These are phyloP conservation scores for Plodia interpunctella DNA, from an alignment of 1,140 invertebrate species.

Conservation along the genomic window DNA sequence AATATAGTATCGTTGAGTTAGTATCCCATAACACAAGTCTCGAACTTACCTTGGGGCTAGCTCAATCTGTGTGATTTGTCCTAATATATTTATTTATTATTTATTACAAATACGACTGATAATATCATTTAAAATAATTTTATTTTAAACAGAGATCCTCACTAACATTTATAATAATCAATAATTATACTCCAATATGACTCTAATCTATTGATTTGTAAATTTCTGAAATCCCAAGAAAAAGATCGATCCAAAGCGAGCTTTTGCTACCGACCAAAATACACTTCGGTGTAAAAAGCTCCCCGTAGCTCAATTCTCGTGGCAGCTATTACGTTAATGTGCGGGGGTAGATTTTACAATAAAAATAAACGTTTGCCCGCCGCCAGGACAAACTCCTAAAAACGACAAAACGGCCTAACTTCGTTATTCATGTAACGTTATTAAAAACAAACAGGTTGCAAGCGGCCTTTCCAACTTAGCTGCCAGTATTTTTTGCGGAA, in stretches of 20 bases:
- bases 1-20: too few relatives aligned
- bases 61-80: too few relatives aligned
- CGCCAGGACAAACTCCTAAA: conserved; percentile 37
- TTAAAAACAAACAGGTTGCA: conserved; percentile 32
- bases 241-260: neutral
- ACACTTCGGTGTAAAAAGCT: conserved; percentile 30
- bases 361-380: conserved; percentile 61
- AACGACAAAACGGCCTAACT: conserved; percentile 47
- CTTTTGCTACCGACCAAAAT: neutral
- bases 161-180: too few relatives aligned
- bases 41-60: too few relatives aligned
- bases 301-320: conserved; percentile 43
- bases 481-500: conserved; percentile 21
- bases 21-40: too few relatives aligned
- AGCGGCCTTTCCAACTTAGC: conserved; percentile 20
- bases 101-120: too few relatives aligned
- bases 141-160: too few relatives aligned
- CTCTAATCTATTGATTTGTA: too few relatives aligned
- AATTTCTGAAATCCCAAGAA: too few relatives aligned
- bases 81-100: too few relatives aligned
- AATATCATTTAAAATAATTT: too few relatives aligned
- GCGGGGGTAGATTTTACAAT: conserved; percentile 54
- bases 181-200: too few relatives aligned
- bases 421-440: conserved; percentile 43
- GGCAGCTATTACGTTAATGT: conserved; percentile 58